Percentiles rank a stretch among this genome's conserved stretches.
phyloP scores from a whole-genome alignment of 2,113 vertebrate genomes.

The Brachypodius melanocephalos region DNA sequence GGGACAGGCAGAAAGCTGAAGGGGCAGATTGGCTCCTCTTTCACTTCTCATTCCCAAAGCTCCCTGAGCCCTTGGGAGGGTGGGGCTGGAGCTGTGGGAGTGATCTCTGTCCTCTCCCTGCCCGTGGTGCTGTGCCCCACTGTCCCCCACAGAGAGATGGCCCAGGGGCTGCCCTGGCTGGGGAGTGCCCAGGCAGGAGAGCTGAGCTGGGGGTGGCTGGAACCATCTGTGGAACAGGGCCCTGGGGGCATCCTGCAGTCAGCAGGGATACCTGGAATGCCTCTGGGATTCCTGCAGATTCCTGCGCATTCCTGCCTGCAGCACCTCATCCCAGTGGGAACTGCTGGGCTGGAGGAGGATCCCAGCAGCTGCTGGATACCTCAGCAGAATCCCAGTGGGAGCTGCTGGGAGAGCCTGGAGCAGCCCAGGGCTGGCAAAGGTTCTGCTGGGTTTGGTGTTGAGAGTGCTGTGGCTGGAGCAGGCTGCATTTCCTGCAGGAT shows the following conservation, averaged over 20 bases:
- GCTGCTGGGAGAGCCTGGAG: background rate
- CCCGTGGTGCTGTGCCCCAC: accelerated
- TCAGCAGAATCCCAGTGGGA: background rate
- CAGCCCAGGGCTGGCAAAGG: background rate
- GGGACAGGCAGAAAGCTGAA: background rate
- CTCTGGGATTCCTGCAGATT: background rate
- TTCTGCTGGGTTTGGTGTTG: background rate
- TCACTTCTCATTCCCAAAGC: background rate
- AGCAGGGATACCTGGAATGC: background rate
- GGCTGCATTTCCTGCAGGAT: background rate
- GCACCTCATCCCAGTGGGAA: background rate
- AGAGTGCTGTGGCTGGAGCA: background rate
- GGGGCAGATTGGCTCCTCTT: background rate
- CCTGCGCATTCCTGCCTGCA: background rate
- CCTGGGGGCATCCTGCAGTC: background rate
- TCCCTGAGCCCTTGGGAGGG: background rate
- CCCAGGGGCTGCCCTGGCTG: background rate
- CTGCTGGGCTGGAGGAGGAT: background rate
- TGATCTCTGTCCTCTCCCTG: background rate
- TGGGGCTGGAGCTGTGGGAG: background rate
- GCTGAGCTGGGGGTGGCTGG: background rate
- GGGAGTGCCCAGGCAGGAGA: background rate
- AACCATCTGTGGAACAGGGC: background rate
- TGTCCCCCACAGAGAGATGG: background rate
- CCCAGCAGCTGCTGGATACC: background rate